These are phyloP conservation scores for Odontocolon sp. DNA, from an alignment of 2,888 invertebrate genomes.

Conservation along the genomic window DNA sequence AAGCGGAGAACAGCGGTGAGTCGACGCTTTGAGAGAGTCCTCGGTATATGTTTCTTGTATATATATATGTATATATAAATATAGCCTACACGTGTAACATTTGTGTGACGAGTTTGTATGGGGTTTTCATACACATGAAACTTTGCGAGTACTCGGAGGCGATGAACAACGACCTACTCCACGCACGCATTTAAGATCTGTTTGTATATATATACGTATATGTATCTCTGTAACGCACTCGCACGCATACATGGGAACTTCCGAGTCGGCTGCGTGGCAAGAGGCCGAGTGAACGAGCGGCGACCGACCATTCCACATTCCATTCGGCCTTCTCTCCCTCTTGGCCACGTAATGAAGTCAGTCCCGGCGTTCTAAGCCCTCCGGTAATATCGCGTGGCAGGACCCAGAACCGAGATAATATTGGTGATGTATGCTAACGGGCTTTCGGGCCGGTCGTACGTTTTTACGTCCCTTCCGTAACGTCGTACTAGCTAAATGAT, in stretches of 20 bases:
- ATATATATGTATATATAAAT: not conserved
- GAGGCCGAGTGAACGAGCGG: constrained; percentile 46
- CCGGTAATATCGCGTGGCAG: constrained; percentile 76
- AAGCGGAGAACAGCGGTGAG: constrained; percentile 5
- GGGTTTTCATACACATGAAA: not conserved
- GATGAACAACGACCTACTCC: constrained; percentile 3
- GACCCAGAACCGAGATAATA: constrained; percentile 73
- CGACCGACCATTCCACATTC: constrained; percentile 77
- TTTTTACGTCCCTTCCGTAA: constrained; percentile 46
- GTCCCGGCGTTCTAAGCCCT: constrained; percentile 75
- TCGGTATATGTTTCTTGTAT: constrained; percentile 13
- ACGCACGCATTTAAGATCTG: constrained; percentile 6
- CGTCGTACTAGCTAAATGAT: constrained; percentile 38
- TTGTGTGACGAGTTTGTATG: not conserved
- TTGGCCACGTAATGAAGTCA: constrained; percentile 76
- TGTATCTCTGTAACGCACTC: constrained; percentile 28
- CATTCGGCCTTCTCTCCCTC: constrained; percentile 68
- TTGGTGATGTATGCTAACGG: constrained; percentile 78
- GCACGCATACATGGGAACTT: not conserved
- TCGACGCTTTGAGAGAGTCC: constrained; percentile 25
- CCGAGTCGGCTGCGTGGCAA: constrained; percentile 14
- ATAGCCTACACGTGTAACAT: not conserved
- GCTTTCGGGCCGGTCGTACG: constrained; percentile 64
- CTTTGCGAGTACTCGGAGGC: constrained; percentile 9
- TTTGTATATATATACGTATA: constrained; percentile 1